phyloP scores from a whole-genome alignment of 2,888 invertebrate species.

The Ypsolopha scabrella region DNA sequence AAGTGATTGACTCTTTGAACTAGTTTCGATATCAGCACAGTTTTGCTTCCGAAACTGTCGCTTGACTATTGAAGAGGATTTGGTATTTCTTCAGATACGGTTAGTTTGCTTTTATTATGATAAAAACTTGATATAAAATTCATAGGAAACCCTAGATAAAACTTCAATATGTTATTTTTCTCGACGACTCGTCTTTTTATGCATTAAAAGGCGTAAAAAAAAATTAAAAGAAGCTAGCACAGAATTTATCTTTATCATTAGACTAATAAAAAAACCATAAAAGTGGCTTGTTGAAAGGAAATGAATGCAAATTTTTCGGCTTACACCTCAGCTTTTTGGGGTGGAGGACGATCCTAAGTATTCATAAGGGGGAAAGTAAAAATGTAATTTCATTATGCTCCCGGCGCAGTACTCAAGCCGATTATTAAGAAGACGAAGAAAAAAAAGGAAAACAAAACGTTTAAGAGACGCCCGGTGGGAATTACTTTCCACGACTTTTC shows the following conservation, averaged over 20 bases:
- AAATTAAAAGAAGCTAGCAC: no score
- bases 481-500: no score
- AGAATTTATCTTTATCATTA: no score
- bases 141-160: no score
- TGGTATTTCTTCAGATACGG: slow-evolving; percentile 31
- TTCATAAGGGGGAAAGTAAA: slow-evolving; percentile 49
- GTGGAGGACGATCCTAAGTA: slow-evolving; percentile 34
- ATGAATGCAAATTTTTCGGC: slow-evolving; percentile 46
- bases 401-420: slow-evolving; percentile 19
- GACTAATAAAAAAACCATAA: no score
- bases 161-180: no score
- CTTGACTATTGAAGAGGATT: slow-evolving; percentile 48
- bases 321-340: slow-evolving; percentile 30
- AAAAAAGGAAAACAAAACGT: no score
- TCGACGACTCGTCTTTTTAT: no score
- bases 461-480: no score
- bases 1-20: slow-evolving; percentile 33
- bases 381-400: slow-evolving; percentile 45
- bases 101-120: slow-evolving; percentile 21
- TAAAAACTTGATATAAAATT: no score
- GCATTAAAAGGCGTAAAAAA: no score
- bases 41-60: slow-evolving; percentile 57
- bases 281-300: slow-evolving; percentile 9
- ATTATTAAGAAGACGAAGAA: slow-evolving; percentile 5
- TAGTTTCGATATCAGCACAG: slow-evolving; percentile 58